These are phyloP conservation scores for Perithous albicinctus DNA, from an alignment of 2,888 invertebrate genomes.

Conservation along the genomic window DNA sequence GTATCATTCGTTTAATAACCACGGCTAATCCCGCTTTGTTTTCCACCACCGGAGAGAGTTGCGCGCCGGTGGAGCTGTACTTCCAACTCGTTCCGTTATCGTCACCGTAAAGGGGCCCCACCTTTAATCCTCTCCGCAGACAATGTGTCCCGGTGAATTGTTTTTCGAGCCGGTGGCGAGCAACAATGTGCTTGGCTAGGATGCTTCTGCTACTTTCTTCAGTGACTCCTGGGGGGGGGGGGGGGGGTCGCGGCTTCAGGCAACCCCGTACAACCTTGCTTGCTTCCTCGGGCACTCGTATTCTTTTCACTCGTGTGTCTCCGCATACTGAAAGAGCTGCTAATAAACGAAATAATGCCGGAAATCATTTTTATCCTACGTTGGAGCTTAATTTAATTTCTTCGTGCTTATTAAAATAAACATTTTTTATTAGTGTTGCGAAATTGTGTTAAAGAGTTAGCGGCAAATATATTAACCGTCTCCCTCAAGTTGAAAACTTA, in stretches of 20 bases:
- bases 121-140: conserved; percentile 71
- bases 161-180: conserved; percentile 66
- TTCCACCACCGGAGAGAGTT: conserved; percentile 53
- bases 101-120: conserved; percentile 68
- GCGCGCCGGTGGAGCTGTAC: conserved; percentile 57
- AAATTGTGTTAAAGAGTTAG: background rate
- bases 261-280: background rate
- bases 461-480: no score
- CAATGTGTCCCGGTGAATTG: conserved; percentile 70
- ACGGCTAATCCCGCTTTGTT: conserved; percentile 73
- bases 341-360: background rate
- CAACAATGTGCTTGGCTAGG: conserved; percentile 62
- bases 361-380: background rate
- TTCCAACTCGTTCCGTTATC: conserved; percentile 71
- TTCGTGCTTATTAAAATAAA: background rate
- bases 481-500: no score
- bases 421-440: background rate
- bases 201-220: conserved; percentile 37
- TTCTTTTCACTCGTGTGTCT: background rate
- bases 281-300: background rate
- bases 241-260: conserved; percentile 11
- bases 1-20: conserved; percentile 73
- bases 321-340: background rate
- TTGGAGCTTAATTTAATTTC: conserved; percentile 23
- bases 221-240: background rate